Evolutionary conservation across 2,888 invertebrate species (phyloP).

Genomic region (Campopleginae sp.): DNA sequence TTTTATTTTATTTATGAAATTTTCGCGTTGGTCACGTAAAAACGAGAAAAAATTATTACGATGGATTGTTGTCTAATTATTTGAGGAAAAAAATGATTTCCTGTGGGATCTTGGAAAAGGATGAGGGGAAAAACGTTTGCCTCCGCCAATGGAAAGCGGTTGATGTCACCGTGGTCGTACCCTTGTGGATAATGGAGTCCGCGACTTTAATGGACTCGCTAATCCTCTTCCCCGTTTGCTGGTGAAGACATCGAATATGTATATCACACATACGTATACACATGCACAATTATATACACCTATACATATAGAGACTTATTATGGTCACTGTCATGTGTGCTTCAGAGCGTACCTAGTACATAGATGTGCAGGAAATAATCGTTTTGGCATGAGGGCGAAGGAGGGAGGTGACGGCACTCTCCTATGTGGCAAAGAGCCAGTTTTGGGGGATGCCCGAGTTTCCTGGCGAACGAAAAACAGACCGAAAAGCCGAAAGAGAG

Average conservation of each 20-base stretch:
- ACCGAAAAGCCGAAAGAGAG: slow-evolving; percentile 22
- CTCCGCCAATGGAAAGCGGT: slow-evolving; percentile 81
- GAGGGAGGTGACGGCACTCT: slow-evolving; percentile 74
- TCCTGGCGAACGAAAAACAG: slow-evolving; percentile 28
- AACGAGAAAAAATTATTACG: slow-evolving; percentile 19
- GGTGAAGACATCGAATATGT: slow-evolving; percentile 74
- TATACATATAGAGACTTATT: slow-evolving; percentile 15
- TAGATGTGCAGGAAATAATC: slow-evolving; percentile 58
- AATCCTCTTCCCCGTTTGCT: slow-evolving; percentile 84
- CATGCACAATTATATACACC: too few species aligned
- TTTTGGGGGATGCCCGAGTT: slow-evolving; percentile 53
- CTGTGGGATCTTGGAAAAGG: background rate
- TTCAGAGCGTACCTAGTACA: slow-evolving; percentile 40
- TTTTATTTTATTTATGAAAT: background rate
- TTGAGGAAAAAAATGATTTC: background rate
- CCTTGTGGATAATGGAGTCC: slow-evolving; percentile 84
- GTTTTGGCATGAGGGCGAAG: slow-evolving; percentile 28
- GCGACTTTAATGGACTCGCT: slow-evolving; percentile 85
- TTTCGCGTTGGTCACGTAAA: slow-evolving; percentile 2
- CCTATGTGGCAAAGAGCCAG: slow-evolving; percentile 60
- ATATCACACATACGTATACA: slow-evolving; percentile 28
- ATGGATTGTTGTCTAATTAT: background rate
- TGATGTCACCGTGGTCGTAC: slow-evolving; percentile 82
- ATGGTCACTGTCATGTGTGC: slow-evolving; percentile 49
- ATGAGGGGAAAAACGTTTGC: slow-evolving; percentile 41